Evolutionary conservation across 2,113 vertebrate genomes (phyloP), one percentile per base, ranked within the genome.

Genomic region (Xiphophorus couchianus): DNA sequence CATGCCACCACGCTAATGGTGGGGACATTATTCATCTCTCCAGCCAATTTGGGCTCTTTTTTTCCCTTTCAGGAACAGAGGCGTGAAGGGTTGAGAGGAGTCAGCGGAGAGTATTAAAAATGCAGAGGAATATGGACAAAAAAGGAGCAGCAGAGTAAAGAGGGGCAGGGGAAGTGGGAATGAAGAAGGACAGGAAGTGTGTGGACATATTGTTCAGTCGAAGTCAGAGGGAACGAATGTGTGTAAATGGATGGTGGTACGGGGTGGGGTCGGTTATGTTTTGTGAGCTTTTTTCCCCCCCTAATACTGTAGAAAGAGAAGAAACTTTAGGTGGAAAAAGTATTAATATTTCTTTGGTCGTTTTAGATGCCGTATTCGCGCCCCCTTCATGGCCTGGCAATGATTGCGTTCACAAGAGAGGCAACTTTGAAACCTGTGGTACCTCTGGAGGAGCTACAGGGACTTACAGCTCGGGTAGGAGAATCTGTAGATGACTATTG

Each of bases 11-110:
- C 92, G 91, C 92, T 96, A 96, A 96, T 95, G 94, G 90, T 80
- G 90, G 81, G 90, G 93, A 95, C 95, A 96, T 96, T 95, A 96
- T 96, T 96, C 94, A 94, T 95, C 94, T 92, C 92, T 93, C 91
- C 85, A 92, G 92, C 92, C 92, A 94, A 93, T 95, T 93, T 94
- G 88, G 91, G 86, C 69, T 90, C 86, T 84, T 87, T 88, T 93
- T 88, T 93, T 85, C 25, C 28, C 31, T 94, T 92, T 89, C 87
- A 87, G 92, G 88, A 82, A 87, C 71, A 71, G 89, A 89, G 84
- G 78, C 89, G 77, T 70, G 35, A 84, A 75, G 87, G 92, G 91
- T 91, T 92, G 90, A 93, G 90, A 86, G 86, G 91, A 93, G 92
- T 93, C 92, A 90, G 86, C 68, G 75, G 83, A 73, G 89, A 92